Percentiles rank a stretch among this genome's conserved stretches.
Evolutionary conservation across 1,140 invertebrate genomes (phyloP).

Genomic region (Laupala kohalensis): DNA sequence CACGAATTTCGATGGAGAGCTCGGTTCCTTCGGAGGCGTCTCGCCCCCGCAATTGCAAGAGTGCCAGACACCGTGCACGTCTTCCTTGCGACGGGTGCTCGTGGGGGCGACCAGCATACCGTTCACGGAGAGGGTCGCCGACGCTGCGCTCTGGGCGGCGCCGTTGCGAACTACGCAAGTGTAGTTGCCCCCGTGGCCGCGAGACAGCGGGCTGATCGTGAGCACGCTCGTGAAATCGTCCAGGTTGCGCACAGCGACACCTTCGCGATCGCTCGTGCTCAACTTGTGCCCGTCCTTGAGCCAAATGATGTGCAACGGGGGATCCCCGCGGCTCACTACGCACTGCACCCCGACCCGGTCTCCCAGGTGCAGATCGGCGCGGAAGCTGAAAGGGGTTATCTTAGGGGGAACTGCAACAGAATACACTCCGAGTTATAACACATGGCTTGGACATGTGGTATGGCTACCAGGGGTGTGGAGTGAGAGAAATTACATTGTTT

Average conservation of each 20-base stretch:
- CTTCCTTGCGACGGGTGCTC: background rate
- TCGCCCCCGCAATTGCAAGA: background rate
- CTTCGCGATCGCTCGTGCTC: background rate
- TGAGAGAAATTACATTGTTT: too few relatives aligned
- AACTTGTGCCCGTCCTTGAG: constrained; percentile 28
- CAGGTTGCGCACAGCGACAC: constrained; percentile 18
- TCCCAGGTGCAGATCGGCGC: constrained; percentile 27
- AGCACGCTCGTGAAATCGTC: constrained; percentile 24
- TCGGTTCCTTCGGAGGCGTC: background rate
- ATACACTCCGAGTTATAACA: too few relatives aligned
- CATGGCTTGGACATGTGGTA: too few relatives aligned
- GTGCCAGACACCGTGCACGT: background rate
- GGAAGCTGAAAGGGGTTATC: constrained; percentile 35
- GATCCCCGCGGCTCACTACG: constrained; percentile 37
- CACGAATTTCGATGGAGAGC: too few relatives aligned
- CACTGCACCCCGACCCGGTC: constrained; percentile 34
- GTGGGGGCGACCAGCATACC: constrained; percentile 24
- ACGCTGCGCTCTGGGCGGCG: constrained; percentile 32
- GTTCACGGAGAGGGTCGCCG: constrained; percentile 35
- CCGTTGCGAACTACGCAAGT: constrained; percentile 38
- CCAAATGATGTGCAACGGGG: constrained; percentile 37
- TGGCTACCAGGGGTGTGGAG: too few relatives aligned
- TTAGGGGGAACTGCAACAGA: constrained; percentile 31
- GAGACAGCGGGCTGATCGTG: constrained; percentile 22
- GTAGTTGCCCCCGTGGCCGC: constrained; percentile 36